Conservation (phyloP, 2,113 vertebrate species). For the Otolemur garnettii region DNA sequence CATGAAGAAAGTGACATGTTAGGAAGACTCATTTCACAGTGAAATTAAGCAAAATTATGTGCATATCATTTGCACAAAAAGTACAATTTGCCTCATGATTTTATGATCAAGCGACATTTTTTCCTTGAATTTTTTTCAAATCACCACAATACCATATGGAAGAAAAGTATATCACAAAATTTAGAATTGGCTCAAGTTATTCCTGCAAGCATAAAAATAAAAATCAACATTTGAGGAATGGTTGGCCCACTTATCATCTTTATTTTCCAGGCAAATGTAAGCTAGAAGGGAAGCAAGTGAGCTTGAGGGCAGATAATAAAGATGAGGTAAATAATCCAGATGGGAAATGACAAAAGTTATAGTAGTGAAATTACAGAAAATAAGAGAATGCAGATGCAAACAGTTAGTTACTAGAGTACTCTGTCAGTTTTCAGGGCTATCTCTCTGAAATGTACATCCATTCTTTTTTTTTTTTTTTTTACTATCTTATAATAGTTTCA, state of each 20-base stretch:
- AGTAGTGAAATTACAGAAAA: conserved; percentile 36
- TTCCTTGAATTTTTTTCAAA: conserved; percentile 28
- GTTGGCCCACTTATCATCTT: neutral
- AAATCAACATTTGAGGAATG: neutral
- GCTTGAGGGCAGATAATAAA: neutral
- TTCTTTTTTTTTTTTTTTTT: conserved; percentile 12
- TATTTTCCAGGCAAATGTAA: neutral
- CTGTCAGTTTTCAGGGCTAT: neutral
- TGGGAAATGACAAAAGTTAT: neutral
- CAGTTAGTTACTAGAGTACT: neutral
- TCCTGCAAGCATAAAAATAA: neutral
- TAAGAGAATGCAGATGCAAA: conserved; percentile 4
- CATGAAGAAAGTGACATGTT: conserved; percentile 1
- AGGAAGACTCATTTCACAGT: conserved; percentile 22
- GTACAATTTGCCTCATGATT: conserved; percentile 24
- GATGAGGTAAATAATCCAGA: neutral
- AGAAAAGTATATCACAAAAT: neutral
- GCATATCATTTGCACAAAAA: conserved; percentile 50
- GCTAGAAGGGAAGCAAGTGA: neutral
- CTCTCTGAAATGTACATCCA: neutral
- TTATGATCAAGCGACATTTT: conserved; percentile 27
- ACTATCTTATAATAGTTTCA: conserved; percentile 44
- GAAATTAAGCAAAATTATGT: conserved; percentile 46
- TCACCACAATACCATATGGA: conserved; percentile 7
- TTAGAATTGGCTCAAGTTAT: neutral